Conservation (phyloP, 1,140 invertebrate genomes). For the Zaprionus tsacasi region DNA sequence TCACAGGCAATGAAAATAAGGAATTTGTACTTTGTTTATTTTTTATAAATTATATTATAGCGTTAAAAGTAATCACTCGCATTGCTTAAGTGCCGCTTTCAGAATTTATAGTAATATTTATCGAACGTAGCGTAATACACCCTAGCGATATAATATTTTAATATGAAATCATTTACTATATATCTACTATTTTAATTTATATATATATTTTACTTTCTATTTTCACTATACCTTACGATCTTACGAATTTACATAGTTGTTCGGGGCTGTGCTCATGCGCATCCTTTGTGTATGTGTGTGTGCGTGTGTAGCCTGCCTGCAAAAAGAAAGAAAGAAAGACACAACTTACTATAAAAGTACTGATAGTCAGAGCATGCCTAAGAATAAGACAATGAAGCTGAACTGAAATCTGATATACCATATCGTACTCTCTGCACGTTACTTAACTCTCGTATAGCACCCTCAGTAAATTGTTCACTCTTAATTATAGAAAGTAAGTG, state of each 20-base stretch:
- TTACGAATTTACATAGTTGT: constrained; percentile 28
- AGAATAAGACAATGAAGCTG: constrained; percentile 34
- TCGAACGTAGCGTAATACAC: constrained; percentile 6
- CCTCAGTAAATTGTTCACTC: constrained; percentile 53
- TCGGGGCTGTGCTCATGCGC: constrained; percentile 35
- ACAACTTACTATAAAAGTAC: not conserved
- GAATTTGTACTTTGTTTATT: constrained; percentile 19
- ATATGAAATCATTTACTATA: constrained; percentile 11
- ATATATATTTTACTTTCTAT: constrained; percentile 61
- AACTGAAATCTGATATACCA: constrained; percentile 14
- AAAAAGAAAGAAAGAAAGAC: constrained; percentile 20
- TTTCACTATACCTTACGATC: constrained; percentile 57
- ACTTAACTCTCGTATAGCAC: constrained; percentile 52
- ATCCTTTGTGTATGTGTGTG: constrained; percentile 38
- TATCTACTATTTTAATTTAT: constrained; percentile 32
- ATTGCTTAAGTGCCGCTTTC: constrained; percentile 45
- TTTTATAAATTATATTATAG: constrained; percentile 26
- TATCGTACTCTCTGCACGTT: constrained; percentile 66
- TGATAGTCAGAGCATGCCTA: constrained; percentile 31
- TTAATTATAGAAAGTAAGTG: constrained; percentile 52
- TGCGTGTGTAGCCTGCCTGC: no score
- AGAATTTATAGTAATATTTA: constrained; percentile 14
- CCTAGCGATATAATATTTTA: constrained; percentile 35
- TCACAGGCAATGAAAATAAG: constrained; percentile 25
- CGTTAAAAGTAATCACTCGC: constrained; percentile 25